Conservation (phyloP, 1,140 invertebrate species). For the Heterodera schachtii region DNA sequence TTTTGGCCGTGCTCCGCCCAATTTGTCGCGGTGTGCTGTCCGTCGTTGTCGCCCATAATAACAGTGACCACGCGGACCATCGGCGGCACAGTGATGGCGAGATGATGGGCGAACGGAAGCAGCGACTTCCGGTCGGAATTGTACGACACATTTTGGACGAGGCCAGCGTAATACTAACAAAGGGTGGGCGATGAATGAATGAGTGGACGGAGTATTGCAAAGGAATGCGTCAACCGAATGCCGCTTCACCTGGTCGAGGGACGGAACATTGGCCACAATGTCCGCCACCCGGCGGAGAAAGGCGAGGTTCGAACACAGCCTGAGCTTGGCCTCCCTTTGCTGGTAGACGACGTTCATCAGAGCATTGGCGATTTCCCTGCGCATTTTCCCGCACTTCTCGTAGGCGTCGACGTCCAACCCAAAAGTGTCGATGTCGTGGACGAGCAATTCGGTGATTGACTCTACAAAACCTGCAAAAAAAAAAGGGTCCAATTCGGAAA, state of each 20-base stretch:
- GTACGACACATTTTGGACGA: slow-evolving; percentile 29
- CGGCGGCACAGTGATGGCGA: slow-evolving; percentile 23
- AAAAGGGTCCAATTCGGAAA: not conserved
- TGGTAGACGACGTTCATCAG: slow-evolving; percentile 31
- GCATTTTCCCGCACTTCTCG: slow-evolving; percentile 24
- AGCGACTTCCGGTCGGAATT: not conserved
- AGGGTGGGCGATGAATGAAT: not conserved
- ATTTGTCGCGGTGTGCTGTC: not conserved
- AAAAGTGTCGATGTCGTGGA: slow-evolving; percentile 1
- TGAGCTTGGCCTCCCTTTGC: slow-evolving; percentile 18
- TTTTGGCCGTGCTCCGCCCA: not conserved
- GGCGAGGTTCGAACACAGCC: slow-evolving; percentile 18
- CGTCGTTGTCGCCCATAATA: slow-evolving; percentile 9
- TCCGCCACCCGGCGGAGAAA: slow-evolving; percentile 21
- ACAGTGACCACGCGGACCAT: slow-evolving; percentile 19
- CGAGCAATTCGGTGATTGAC: slow-evolving; percentile 16
- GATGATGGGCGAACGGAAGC: not conserved
- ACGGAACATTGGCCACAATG: not conserved
- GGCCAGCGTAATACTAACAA: slow-evolving; percentile 23
- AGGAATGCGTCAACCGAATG: too few relatives aligned
- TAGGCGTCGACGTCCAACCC: slow-evolving; percentile 15
- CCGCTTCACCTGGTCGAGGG: slow-evolving; percentile 12
- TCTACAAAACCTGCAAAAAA: slow-evolving; percentile 3
- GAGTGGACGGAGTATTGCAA: too few relatives aligned
- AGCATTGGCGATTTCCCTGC: slow-evolving; percentile 25